These are phyloP conservation scores for Acromyrmex echinatior DNA, from an alignment of 1,140 invertebrate species.

Conservation along the genomic window DNA sequence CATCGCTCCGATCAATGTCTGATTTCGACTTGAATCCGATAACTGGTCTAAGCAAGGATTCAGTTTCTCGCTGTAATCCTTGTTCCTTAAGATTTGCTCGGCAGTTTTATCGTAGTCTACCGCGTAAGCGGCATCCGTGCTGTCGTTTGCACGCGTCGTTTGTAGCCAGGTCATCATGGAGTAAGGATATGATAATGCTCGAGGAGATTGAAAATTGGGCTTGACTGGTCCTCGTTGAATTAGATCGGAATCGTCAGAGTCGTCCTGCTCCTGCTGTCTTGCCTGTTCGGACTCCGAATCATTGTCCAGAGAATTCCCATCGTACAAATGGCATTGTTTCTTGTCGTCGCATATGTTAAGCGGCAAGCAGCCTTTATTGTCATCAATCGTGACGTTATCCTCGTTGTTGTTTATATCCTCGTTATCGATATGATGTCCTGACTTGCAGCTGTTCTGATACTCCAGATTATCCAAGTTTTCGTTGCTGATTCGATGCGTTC, in stretches of 20 bases:
- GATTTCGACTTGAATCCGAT: conserved; percentile 36
- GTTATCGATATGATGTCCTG: neutral
- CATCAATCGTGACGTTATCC: neutral
- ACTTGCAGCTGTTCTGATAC: neutral
- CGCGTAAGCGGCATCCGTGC: neutral
- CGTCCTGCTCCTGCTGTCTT: neutral
- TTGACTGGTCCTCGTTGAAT: conserved; percentile 75
- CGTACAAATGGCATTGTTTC: neutral
- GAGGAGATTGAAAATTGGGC: conserved; percentile 53
- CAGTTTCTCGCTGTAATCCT: conserved; percentile 72
- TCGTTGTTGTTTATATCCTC: conserved; percentile 53
- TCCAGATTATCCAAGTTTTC: conserved; percentile 13
- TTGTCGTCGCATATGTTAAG: conserved; percentile 41
- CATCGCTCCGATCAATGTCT: neutral
- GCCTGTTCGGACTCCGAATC: neutral
- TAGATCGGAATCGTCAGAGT: conserved; percentile 66
- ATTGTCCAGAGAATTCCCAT: conserved; percentile 6
- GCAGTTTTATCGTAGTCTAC: conserved; percentile 73
- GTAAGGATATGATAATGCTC: conserved; percentile 68
- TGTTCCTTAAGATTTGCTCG: conserved; percentile 74
- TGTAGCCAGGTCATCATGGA: conserved; percentile 32
- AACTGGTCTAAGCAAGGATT: conserved; percentile 75
- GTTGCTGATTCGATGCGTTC: neutral
- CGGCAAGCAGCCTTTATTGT: neutral
- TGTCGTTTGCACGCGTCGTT: neutral